phyloP scores from a whole-genome alignment of 2,888 invertebrate species.

The Ormyrus rosae region DNA sequence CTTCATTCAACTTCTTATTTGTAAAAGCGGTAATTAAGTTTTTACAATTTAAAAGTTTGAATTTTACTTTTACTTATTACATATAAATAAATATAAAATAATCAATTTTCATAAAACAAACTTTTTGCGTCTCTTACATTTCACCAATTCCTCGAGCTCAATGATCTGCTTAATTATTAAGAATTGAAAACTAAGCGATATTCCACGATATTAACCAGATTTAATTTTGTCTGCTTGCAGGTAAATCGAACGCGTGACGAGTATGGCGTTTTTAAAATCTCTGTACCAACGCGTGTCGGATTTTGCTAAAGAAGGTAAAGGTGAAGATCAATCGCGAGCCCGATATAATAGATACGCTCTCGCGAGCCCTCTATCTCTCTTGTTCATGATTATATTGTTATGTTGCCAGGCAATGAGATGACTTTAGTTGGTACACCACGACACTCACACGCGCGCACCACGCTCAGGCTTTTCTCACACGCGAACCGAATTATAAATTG shows the following conservation, averaged over 20 bases:
- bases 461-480: not conserved
- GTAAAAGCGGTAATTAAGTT: too few species aligned
- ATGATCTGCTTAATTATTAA: too few species aligned
- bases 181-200: too few species aligned
- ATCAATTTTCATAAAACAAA: not conserved
- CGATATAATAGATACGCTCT: slow-evolving; percentile 52
- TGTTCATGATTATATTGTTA: slow-evolving; percentile 40
- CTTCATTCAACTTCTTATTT: too few species aligned
- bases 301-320: slow-evolving; percentile 64
- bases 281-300: slow-evolving; percentile 64
- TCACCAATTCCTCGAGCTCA: too few species aligned
- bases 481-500: not conserved
- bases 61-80: too few species aligned
- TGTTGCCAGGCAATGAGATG: slow-evolving; percentile 42
- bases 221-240: slow-evolving; percentile 55
- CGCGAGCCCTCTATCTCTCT: slow-evolving; percentile 29
- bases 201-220: too few species aligned
- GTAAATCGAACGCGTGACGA: slow-evolving; percentile 62
- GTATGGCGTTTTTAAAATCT: slow-evolving; percentile 64
- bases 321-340: slow-evolving; percentile 52
- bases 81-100: not conserved
- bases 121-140: too few species aligned
- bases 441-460: slow-evolving; percentile 1
- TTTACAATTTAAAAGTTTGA: too few species aligned
- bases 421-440: slow-evolving; percentile 21